A percentile compares a stretch with the other conserved stretches of the same genome.
Evolutionary conservation across 2,113 vertebrate species (phyloP).

Genomic region (Hymenochirus boettgeri): DNA sequence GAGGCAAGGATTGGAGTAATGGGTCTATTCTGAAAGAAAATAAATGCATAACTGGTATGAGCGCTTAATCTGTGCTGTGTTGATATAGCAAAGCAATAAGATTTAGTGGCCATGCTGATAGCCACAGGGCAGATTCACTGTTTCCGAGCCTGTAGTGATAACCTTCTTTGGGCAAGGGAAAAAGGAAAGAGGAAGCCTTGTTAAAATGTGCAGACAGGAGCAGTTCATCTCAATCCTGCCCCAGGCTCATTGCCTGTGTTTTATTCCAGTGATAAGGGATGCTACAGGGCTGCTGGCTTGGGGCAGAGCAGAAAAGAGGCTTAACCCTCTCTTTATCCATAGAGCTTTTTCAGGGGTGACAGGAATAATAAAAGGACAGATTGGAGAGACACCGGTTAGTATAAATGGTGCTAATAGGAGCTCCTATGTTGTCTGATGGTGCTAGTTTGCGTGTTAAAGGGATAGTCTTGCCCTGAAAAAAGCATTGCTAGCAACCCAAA

Average conservation of each 20-base stretch:
- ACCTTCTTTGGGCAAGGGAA: slow-evolving; percentile 28
- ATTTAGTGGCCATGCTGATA: slow-evolving; percentile 34
- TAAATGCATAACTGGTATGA: slow-evolving; percentile 30
- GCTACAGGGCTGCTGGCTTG: slow-evolving; percentile 34
- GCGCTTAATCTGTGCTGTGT: slow-evolving; percentile 32
- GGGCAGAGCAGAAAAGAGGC: slow-evolving; percentile 19
- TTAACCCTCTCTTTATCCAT: slow-evolving; percentile 31
- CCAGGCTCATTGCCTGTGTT: slow-evolving; percentile 32
- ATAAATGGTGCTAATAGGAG: no score
- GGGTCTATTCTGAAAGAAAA: slow-evolving; percentile 10
- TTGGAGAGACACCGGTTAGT: no score
- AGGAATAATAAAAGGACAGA: no score
- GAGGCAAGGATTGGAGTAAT: slow-evolving; percentile 9
- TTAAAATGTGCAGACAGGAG: slow-evolving; percentile 12
- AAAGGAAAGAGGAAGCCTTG: slow-evolving; percentile 15
- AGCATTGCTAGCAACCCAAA: no score
- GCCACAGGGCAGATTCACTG: slow-evolving; percentile 29
- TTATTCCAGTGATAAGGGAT: slow-evolving; percentile 37
- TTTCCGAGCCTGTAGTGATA: slow-evolving; percentile 30
- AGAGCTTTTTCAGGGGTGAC: no score
- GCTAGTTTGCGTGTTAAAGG: no score
- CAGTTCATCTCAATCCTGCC: slow-evolving; percentile 15
- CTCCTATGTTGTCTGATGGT: no score
- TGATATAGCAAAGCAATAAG: slow-evolving; percentile 33
- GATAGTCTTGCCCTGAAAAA: no score